Evolutionary conservation across 2,888 invertebrate species (phyloP).

Genomic region (Silvanus unidentatus): DNA sequence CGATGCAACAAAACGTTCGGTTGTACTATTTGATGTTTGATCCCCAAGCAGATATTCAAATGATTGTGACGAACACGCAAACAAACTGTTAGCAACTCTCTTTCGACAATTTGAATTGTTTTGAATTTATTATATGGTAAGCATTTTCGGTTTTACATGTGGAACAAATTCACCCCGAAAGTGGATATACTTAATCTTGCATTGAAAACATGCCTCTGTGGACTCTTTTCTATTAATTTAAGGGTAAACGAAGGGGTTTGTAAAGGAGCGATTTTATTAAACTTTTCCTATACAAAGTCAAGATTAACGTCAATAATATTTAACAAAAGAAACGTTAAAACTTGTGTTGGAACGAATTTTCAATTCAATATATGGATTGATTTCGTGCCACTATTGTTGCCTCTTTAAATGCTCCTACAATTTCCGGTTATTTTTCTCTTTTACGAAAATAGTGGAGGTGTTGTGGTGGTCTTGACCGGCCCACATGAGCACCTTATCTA

Average conservation of each 20-base stretch:
- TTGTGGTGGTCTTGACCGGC: not conserved
- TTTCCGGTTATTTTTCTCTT: no score
- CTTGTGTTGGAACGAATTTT: no score
- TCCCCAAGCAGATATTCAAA: slow-evolving; percentile 37
- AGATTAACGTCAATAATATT: slow-evolving; percentile 27
- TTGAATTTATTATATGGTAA: slow-evolving; percentile 4
- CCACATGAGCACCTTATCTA: slow-evolving; percentile 37
- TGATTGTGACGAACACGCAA: slow-evolving; percentile 34
- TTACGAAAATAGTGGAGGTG: not conserved
- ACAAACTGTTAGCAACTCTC: slow-evolving; percentile 35
- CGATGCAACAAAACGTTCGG: slow-evolving; percentile 35
- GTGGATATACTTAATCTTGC: no score
- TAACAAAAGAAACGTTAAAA: slow-evolving; percentile 16
- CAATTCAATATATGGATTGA: no score
- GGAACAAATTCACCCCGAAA: no score
- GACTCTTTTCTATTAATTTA: slow-evolving; percentile 16
- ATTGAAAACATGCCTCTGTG: not conserved
- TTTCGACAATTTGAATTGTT: slow-evolving; percentile 2
- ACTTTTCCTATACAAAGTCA: slow-evolving; percentile 27
- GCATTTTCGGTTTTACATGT: no score
- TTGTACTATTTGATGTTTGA: slow-evolving; percentile 37
- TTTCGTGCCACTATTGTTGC: no score
- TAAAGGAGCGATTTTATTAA: slow-evolving; percentile 27
- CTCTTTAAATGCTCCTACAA: no score
- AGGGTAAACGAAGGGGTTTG: slow-evolving; percentile 25